phyloP scores from a whole-genome alignment of 2,888 invertebrate species.

The Fragum sueziense region DNA sequence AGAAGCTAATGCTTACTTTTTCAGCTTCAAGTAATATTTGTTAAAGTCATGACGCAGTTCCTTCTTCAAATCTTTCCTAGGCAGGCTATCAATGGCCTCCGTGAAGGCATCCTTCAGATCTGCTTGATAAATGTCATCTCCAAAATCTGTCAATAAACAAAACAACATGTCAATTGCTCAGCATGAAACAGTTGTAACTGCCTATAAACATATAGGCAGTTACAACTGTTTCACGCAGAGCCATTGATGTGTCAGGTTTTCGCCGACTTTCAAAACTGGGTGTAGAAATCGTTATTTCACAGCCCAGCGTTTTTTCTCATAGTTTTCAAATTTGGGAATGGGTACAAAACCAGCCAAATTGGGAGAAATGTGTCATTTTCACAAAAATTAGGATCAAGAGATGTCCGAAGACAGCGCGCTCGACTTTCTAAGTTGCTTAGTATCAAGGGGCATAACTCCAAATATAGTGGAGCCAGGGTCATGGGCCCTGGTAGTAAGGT shows the following conservation, averaged over 20 bases:
- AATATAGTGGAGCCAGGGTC: no score
- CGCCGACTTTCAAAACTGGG: neutral
- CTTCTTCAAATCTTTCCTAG: constrained; percentile 50
- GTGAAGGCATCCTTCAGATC: constrained; percentile 44
- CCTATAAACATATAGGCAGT: neutral
- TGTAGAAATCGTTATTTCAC: no score
- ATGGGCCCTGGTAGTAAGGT: no score
- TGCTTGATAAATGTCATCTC: constrained; percentile 13
- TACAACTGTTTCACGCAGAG: neutral
- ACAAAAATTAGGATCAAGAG: no score
- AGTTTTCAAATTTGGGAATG: no score
- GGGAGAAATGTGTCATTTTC: no score
- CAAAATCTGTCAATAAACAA: constrained; percentile 4
- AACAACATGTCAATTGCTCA: neutral
- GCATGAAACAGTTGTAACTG: no score
- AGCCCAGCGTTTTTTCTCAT: no score
- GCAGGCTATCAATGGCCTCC: constrained; percentile 54
- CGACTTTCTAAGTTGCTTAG: no score
- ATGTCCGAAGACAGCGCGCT: no score
- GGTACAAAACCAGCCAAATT: no score
- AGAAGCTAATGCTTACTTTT: constrained; percentile 66
- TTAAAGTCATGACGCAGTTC: constrained; percentile 55
- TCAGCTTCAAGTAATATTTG: constrained; percentile 54
- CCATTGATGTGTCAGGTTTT: neutral
- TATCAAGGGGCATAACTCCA: no score